Conservation (phyloP, 2,797 vertebrate genomes). For the Acanthiza pusilla region DNA sequence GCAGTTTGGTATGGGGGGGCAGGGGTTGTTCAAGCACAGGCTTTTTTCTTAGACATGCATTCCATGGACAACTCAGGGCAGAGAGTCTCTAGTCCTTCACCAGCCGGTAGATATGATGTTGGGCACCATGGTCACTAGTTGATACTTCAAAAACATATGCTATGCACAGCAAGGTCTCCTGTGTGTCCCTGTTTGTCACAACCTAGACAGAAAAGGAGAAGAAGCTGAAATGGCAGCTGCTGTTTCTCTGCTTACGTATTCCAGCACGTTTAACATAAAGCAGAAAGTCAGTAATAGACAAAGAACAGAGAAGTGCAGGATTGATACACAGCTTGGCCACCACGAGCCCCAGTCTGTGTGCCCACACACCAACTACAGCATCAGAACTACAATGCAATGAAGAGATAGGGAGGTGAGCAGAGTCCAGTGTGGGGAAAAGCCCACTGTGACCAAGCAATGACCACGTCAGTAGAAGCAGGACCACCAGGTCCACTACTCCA, state of each 20-base stretch:
- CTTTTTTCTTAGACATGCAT: slow-evolving; percentile 46
- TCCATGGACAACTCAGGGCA: slow-evolving; percentile 12
- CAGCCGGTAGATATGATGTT: slow-evolving; percentile 78
- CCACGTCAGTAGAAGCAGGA: background rate
- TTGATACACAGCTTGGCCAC: background rate
- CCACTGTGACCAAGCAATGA: background rate
- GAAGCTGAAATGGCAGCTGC: slow-evolving; percentile 11
- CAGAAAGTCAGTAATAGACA: background rate
- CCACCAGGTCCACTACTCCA: background rate
- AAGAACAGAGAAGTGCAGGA: background rate
- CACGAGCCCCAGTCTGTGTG: background rate
- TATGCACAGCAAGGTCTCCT: slow-evolving; percentile 77
- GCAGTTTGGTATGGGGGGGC: slow-evolving; percentile 28
- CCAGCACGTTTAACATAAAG: background rate
- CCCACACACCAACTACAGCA: background rate
- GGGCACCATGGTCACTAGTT: slow-evolving; percentile 75
- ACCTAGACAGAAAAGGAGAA: slow-evolving; percentile 46
- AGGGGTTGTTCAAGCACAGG: slow-evolving; percentile 43
- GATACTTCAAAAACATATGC: slow-evolving; percentile 80
- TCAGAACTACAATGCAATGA: background rate
- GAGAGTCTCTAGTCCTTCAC: slow-evolving; percentile 73
- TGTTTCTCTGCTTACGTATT: background rate
- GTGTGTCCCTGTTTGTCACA: slow-evolving; percentile 75
- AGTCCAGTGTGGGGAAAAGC: background rate
- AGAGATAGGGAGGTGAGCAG: background rate